Base-by-base conservation (phyloP, 2,888 invertebrate genomes). In the Buathra laborator region DNA sequence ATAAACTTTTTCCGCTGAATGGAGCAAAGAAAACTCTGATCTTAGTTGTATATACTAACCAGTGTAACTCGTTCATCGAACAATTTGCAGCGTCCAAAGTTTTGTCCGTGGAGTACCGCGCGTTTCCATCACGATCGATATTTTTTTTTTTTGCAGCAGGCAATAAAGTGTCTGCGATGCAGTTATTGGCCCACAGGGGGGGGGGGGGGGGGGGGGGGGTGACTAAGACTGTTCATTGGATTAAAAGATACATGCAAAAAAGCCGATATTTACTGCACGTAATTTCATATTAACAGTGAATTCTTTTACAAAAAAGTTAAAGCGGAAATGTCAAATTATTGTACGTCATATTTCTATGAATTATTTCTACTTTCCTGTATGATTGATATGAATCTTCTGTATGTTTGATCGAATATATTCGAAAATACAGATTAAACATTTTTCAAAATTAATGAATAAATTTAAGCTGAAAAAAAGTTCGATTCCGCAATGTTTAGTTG, bases 11-110 rank as follows among this genome's bases (percentile, higher is more conserved):
- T 4, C 43, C 14, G 43, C 16, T n/a, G 46, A 62, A 29, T 10
- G 32, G 59, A 32, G 66, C 24, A 5, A 37, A 59, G 14, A 10
- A 46, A 48, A 81, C 43, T 72, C 32, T 43, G 16, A 66, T 74
- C 80, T 32, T 66, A 29, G 72, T 9, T 53, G 19, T 51, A 44
- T 16, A 12, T 32, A 53, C 43, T 14, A 72, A 59, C 29, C 6
- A 19, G 19, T 67, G 19, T 53, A 53, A 19, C 64, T 67, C 37
- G 56, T 56, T 32, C 66, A 24, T 81, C 67, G 56, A 46, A 67
- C 56, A 56, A 53, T 81, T 74, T 81, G 53, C 56, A 74, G 66
- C 56, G 3, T 74, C 19, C 32, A 67, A 74, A 16, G 43, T 74
- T 67, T 19, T 44, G 29, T 19, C 37, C 56, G 71, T 59, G 56